A percentile compares a stretch with the other conserved stretches of the same genome.
Evolutionary conservation across 2,888 invertebrate species (phyloP).

Genomic region (Lycocerus yunnanus): DNA sequence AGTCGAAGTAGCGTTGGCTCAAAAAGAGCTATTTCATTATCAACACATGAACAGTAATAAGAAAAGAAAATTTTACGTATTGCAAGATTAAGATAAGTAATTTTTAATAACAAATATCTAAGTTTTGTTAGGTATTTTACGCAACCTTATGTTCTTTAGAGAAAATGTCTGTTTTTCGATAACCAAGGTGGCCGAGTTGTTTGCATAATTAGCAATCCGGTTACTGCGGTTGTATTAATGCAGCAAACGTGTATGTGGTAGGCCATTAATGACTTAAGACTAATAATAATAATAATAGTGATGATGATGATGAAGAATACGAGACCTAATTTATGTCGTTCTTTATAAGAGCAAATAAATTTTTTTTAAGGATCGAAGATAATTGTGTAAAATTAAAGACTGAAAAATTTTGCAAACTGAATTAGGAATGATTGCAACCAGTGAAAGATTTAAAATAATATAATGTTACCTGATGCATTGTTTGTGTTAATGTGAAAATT

Average conservation of each 20-base stretch:
- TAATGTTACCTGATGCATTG: not conserved
- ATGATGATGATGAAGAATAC: not conserved
- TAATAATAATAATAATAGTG: not conserved
- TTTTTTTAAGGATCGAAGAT: not conserved
- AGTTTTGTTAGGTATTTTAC: not conserved
- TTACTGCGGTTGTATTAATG: not conserved
- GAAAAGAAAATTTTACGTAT: conserved; percentile 27
- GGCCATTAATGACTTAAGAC: not conserved
- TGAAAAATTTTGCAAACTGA: not conserved
- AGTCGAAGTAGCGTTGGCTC: conserved; percentile 54
- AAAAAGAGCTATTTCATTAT: conserved; percentile 53
- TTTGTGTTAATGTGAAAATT: not conserved
- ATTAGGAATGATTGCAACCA: not conserved
- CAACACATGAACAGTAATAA: conserved; percentile 48
- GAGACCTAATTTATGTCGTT: not conserved
- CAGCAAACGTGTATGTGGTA: not conserved
- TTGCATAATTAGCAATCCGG: not conserved
- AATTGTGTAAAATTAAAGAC: not conserved
- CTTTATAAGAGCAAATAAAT: not conserved
- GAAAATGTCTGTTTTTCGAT: not conserved
- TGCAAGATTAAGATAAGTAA: conserved; percentile 22
- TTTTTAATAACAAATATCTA: not conserved
- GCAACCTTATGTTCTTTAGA: not conserved
- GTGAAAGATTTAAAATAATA: not conserved
- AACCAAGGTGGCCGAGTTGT: not conserved